Base-by-base conservation (phyloP, 2,113 vertebrate genomes). In the Pygoscelis antarcticus region DNA sequence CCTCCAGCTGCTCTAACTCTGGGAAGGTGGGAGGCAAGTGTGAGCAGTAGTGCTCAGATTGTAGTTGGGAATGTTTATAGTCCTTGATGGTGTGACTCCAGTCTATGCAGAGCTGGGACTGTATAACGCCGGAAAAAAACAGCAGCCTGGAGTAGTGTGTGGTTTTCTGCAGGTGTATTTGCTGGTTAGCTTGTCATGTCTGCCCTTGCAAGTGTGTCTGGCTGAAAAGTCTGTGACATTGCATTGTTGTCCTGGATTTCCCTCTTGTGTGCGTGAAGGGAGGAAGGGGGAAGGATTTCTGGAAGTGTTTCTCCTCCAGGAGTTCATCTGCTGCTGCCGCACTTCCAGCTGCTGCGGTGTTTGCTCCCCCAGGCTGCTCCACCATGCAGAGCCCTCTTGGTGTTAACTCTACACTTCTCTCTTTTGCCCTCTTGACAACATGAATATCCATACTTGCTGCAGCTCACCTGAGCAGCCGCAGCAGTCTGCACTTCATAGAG, bases 111-210 rank as follows among this genome's bases (percentile, higher is more conserved):
- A 27, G 46, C 3, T 80, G 51, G 8, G 58, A 38, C 14, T 34
- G 19, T 19, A 12, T 30, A 30, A 20, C 7, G 13, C 16, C 49
- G 77, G 20, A 36, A 10, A 26, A 84, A 42, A 51, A 26, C 4
- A 52, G 20, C 8, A 77, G 19, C 42, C 32, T 42, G 18, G 21
- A 61, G 22, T 10, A n/a, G 8, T 7, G 2, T 1, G 1, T 46
- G 25, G 11, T 16, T 71, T 88, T 78, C 40, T 69, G 47, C 7
- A 62, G 61, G 16, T 42, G 6, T 26, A 15, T 38, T 76, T 89
- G 47, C 30, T 49, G 36, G 30, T 5, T 32, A 64, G 8, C 4
- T 80, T 64, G 57, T 77, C 34, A 29, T 0, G 0, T 3, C 20
- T 5, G 9, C 18, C 44, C 34, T 38, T 20, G 22, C 11, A 42